Conservation (phyloP, 30 jellyfish, hydroid and myxozoan species). For the Hydractinia echinata region DNA sequence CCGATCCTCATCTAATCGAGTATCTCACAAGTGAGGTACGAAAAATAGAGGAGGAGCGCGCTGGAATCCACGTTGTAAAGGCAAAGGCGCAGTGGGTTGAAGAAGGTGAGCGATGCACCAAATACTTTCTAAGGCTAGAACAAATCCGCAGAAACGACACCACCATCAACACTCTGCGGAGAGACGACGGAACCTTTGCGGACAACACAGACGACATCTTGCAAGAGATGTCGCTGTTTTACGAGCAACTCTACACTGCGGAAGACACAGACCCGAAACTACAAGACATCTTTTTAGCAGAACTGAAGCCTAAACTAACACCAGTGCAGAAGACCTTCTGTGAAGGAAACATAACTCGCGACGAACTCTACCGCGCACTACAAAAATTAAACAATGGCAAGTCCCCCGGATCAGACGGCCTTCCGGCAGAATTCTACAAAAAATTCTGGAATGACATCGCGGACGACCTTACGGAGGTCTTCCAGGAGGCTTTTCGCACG, state of each 20-base stretch:
- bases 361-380: background rate
- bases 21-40: too few species aligned
- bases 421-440: slow-evolving; percentile 2
- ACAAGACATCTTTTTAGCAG: background rate
- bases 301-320: background rate
- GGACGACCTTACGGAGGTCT: background rate
- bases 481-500: background rate
- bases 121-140: too few species aligned
- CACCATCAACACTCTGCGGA: background rate
- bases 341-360: background rate
- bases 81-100: too few species aligned
- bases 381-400: background rate
- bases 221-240: background rate
- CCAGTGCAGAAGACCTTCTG: background rate
- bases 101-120: too few species aligned
- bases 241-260: background rate
- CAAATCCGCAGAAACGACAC: too few species aligned
- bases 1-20: too few species aligned
- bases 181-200: background rate
- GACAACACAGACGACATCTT: background rate
- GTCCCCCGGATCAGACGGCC: slow-evolving; percentile 8
- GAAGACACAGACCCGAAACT: background rate
- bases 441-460: background rate
- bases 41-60: too few species aligned
- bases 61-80: too few species aligned